These are phyloP conservation scores for Ladona fulva DNA, from an alignment of 1,140 invertebrate species.

Conservation along the genomic window DNA sequence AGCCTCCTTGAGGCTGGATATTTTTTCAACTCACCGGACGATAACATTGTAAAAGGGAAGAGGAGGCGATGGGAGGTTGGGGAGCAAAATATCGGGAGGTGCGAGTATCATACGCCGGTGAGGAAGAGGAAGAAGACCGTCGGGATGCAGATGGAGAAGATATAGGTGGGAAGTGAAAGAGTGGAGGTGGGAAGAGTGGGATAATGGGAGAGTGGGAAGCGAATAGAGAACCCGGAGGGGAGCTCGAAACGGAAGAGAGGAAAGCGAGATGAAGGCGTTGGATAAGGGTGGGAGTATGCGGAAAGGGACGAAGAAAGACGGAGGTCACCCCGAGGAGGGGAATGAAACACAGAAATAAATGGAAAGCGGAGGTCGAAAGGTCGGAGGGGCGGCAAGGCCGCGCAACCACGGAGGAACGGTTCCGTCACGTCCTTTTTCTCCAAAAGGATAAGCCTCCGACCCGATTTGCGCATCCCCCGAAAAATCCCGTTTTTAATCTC, in stretches of 20 bases:
- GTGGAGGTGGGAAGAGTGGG: not conserved
- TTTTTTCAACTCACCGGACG: not conserved
- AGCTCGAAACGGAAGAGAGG: not conserved
- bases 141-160: not conserved
- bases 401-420: too few species aligned
- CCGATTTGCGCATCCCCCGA: too few species aligned
- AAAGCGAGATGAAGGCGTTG: too few species aligned
- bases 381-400: too few species aligned
- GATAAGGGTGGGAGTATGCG: too few species aligned
- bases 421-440: too few species aligned
- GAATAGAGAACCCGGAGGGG: not conserved
- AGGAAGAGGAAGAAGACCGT: not conserved
- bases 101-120: not conserved
- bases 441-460: too few species aligned
- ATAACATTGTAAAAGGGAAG: not conserved
- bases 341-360: too few species aligned
- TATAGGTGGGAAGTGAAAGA: not conserved
- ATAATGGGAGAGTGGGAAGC: not conserved
- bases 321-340: too few species aligned
- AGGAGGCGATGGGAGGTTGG: not conserved
- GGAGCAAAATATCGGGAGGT: not conserved
- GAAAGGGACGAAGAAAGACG: too few species aligned
- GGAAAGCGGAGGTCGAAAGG: too few species aligned
- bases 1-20: not conserved
- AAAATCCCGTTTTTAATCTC: too few species aligned